These are phyloP conservation scores for Okapia johnstoni DNA, from an alignment of 2,113 vertebrate species.

Conservation along the genomic window DNA sequence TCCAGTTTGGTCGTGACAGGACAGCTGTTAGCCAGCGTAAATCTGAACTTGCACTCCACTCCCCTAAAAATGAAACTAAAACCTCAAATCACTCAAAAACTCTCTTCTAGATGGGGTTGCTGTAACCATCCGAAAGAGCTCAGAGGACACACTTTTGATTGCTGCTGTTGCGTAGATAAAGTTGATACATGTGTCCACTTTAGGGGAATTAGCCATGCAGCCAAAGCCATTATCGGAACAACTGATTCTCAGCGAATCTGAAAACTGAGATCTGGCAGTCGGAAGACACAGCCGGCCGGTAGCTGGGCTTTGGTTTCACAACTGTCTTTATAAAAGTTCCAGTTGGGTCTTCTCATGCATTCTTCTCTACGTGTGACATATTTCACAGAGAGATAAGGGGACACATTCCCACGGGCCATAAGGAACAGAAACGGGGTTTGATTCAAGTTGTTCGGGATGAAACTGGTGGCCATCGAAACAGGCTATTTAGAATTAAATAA, in stretches of 20 bases:
- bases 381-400: neutral
- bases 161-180: neutral
- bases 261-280: neutral
- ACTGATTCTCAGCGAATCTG: neutral
- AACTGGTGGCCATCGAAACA: neutral
- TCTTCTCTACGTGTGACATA: neutral
- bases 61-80: neutral
- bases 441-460: neutral
- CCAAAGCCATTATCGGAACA: neutral
- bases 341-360: neutral
- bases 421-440: neutral
- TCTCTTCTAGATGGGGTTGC: neutral
- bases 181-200: neutral
- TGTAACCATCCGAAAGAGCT: neutral
- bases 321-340: neutral
- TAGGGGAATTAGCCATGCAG: neutral
- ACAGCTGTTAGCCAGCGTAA: neutral
- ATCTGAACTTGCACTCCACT: neutral
- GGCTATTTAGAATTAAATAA: neutral
- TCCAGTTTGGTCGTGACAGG: neutral
- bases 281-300: accelerated
- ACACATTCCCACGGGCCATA: neutral
- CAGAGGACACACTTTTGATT: neutral
- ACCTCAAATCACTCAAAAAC: neutral
- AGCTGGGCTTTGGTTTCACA: neutral